These are phyloP conservation scores for Psilopsiagon aymara DNA, from an alignment of 2,113 vertebrate species.

Conservation along the genomic window DNA sequence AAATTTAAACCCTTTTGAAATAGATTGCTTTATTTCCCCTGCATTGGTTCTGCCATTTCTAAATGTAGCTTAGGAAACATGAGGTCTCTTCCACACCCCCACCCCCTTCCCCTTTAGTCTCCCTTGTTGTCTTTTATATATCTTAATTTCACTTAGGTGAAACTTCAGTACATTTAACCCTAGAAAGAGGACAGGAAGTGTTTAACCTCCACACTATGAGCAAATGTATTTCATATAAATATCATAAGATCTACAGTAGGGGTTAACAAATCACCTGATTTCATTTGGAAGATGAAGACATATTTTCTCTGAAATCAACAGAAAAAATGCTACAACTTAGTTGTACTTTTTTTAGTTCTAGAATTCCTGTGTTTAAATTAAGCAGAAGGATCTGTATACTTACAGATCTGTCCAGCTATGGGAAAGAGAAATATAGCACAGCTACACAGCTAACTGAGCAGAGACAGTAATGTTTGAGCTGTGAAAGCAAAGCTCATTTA, in stretches of 20 bases:
- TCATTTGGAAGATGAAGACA: not conserved
- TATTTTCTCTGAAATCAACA: not conserved
- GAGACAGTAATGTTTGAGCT: conserved; percentile 57
- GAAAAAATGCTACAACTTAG: not conserved
- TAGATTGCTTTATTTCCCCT: not conserved
- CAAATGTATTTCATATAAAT: not conserved
- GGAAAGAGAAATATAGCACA: conserved; percentile 19
- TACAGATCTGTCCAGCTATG: not conserved
- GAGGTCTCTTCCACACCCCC: fast-evolving
- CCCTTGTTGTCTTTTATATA: not conserved
- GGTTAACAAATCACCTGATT: not conserved
- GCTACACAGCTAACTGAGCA: conserved; percentile 23
- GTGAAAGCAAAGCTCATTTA: conserved; percentile 71
- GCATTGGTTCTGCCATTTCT: not conserved
- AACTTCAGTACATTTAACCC: not conserved
- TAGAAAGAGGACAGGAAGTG: not conserved
- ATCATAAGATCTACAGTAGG: not conserved
- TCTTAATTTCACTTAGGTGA: not conserved
- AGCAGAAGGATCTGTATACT: not conserved
- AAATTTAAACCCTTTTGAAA: not conserved
- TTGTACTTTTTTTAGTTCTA: not conserved
- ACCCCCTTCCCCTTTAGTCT: not conserved
- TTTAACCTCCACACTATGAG: not conserved
- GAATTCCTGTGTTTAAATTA: not conserved
- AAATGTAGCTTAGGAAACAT: not conserved